These are phyloP conservation scores for Pimpla rufipes DNA, from an alignment of 2,888 invertebrate genomes.

Conservation along the genomic window DNA sequence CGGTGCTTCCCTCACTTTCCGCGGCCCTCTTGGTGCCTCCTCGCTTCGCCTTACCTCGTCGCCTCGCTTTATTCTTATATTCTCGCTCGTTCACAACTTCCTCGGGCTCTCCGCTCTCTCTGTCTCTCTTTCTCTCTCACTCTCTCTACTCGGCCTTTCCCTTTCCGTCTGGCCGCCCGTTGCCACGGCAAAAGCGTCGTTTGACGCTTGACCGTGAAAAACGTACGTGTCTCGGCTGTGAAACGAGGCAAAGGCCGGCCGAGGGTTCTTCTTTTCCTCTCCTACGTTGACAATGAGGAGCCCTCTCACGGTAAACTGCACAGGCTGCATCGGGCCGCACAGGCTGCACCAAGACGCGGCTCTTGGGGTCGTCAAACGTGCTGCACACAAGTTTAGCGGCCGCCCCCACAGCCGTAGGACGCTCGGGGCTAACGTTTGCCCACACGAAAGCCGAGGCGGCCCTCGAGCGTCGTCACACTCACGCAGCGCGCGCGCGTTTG, in stretches of 20 bases:
- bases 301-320: not conserved
- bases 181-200: slow-evolving; percentile 17
- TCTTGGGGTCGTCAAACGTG: slow-evolving; percentile 3
- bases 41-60: slow-evolving; percentile 41
- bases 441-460: not conserved
- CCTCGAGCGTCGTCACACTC: not conserved
- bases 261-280: slow-evolving; percentile 1
- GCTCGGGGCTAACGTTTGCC: not conserved
- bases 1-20: slow-evolving; percentile 59
- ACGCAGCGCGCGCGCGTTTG: not conserved
- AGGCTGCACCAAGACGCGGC: not conserved
- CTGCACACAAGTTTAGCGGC: not conserved
- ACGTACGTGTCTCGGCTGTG: not conserved
- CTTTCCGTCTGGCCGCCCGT: slow-evolving; percentile 1
- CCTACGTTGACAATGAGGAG: not conserved
- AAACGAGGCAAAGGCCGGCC: slow-evolving; percentile 2
- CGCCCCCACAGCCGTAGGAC: not conserved
- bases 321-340: not conserved
- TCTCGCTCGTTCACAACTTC: slow-evolving; percentile 39
- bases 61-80: slow-evolving; percentile 52
- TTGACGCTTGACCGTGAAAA: slow-evolving; percentile 49
- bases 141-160: not conserved
- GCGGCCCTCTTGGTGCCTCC: slow-evolving; percentile 20
- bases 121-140: not conserved
- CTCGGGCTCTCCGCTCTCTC: slow-evolving; percentile 41